A percentile compares a stretch with the other conserved stretches of the same genome.
These are phyloP conservation scores for Aricia agestis DNA, from an alignment of 1,140 invertebrate species.

Conservation along the genomic window DNA sequence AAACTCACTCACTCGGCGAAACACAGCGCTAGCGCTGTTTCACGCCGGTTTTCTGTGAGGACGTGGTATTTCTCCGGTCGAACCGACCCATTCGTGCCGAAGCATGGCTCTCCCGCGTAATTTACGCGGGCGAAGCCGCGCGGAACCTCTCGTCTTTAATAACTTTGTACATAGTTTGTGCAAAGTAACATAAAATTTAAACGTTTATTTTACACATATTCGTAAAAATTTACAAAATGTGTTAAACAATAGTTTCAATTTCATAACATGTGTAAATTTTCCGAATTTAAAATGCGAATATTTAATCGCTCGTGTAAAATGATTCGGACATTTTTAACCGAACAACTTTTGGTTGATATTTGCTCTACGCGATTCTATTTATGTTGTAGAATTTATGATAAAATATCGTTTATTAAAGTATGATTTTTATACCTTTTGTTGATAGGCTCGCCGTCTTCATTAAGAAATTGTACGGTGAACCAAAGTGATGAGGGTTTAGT, in stretches of 20 bases:
- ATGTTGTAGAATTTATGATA: background rate
- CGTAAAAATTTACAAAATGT: background rate
- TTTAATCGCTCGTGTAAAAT: background rate
- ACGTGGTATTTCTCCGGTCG: too few species aligned
- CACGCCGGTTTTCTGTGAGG: too few species aligned
- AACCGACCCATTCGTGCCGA: too few species aligned
- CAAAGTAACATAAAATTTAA: too few species aligned
- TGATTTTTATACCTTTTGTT: slow-evolving; percentile 11
- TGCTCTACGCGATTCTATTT: background rate
- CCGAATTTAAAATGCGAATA: background rate
- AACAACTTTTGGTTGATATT: too few species aligned
- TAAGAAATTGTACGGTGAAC: slow-evolving; percentile 65
- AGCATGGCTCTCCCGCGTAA: too few species aligned
- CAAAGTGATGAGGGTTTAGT: slow-evolving; percentile 64
- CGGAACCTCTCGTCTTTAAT: too few species aligned
- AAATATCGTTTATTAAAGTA: background rate
- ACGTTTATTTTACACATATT: background rate
- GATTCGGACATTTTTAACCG: background rate
- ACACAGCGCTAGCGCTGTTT: too few species aligned
- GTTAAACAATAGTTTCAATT: background rate
- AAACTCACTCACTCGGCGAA: too few species aligned
- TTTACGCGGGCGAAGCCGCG: too few species aligned
- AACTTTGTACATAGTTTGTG: background rate
- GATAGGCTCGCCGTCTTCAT: slow-evolving; percentile 53
- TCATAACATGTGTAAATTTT: background rate